Evolutionary conservation across 1,140 invertebrate genomes (phyloP).

Genomic region (Drosophila tani): DNA sequence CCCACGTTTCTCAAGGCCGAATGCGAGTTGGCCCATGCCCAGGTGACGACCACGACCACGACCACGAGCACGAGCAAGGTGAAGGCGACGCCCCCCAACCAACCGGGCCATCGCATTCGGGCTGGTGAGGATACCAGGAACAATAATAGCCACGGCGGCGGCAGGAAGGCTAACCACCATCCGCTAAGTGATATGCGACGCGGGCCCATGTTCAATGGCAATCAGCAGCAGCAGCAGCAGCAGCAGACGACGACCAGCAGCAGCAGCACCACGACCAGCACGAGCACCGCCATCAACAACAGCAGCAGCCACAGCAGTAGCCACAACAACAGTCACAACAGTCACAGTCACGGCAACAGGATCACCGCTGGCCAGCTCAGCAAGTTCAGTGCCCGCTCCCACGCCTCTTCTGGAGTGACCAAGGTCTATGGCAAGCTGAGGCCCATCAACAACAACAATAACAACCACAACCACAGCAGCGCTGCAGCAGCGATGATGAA

Average conservation of each 20-base stretch:
- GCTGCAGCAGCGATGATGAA: constrained; percentile 18
- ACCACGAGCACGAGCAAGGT: no score
- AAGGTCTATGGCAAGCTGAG: constrained; percentile 61
- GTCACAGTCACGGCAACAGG: constrained; percentile 23
- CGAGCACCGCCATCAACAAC: constrained; percentile 32
- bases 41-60: constrained; percentile 65
- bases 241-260: constrained; percentile 13
- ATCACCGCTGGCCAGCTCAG: constrained; percentile 15
- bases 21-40: constrained; percentile 82
- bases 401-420: constrained; percentile 14
- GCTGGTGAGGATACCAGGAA: constrained; percentile 54
- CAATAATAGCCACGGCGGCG: constrained; percentile 37
- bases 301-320: constrained; percentile 15
- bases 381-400: constrained; percentile 26
- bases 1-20: constrained; percentile 78
- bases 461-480: constrained; percentile 4
- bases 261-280: constrained; percentile 41
- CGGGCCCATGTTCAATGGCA: constrained; percentile 70
- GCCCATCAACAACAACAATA: constrained; percentile 15
- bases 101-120: constrained; percentile 34
- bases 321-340: constrained; percentile 12
- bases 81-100: constrained; percentile 18
- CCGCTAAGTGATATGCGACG: constrained; percentile 72
- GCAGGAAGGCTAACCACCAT: neutral
- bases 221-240: constrained; percentile 50